phyloP scores from a whole-genome alignment of 2,113 vertebrate species.

The Corythoichthys haematopterus region DNA sequence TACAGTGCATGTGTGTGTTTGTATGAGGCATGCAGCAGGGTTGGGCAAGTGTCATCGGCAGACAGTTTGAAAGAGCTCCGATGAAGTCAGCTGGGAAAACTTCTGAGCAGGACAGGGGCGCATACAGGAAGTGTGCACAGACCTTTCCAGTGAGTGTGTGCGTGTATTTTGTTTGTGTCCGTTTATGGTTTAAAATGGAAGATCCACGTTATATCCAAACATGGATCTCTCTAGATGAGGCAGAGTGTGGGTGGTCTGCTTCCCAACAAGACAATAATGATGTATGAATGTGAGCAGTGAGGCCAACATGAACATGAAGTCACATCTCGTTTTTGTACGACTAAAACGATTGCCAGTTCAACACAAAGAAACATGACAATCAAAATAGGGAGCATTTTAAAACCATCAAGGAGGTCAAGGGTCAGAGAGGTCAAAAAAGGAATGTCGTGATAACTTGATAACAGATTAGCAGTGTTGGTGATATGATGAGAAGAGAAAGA shows the following conservation, averaged over 20 bases:
- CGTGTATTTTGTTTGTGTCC: constrained; percentile 17
- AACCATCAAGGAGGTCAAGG: not conserved
- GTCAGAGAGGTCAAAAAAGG: no score
- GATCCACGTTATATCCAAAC: constrained; percentile 50
- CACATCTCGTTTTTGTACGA: not conserved
- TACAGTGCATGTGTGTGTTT: constrained; percentile 9
- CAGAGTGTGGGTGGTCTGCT: constrained; percentile 49
- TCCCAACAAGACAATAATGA: not conserved
- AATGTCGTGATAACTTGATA: no score
- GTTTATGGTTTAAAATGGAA: constrained; percentile 43
- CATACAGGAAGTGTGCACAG: not conserved
- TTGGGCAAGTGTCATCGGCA: constrained; percentile 38
- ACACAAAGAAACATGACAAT: not conserved
- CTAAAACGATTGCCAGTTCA: not conserved
- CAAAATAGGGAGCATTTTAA: not conserved
- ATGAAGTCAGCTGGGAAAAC: constrained; percentile 59
- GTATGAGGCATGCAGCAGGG: constrained; percentile 29
- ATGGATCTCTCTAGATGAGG: constrained; percentile 26
- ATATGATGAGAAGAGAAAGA: no score
- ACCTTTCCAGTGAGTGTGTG: not conserved
- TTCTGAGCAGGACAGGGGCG: constrained; percentile 10
- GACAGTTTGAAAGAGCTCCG: constrained; percentile 11
- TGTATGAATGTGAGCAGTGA: not conserved
- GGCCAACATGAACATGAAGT: not conserved
- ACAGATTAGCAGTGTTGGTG: no score